Conservation (phyloP, 2,888 invertebrate species). For the Polyommatus icarus region DNA sequence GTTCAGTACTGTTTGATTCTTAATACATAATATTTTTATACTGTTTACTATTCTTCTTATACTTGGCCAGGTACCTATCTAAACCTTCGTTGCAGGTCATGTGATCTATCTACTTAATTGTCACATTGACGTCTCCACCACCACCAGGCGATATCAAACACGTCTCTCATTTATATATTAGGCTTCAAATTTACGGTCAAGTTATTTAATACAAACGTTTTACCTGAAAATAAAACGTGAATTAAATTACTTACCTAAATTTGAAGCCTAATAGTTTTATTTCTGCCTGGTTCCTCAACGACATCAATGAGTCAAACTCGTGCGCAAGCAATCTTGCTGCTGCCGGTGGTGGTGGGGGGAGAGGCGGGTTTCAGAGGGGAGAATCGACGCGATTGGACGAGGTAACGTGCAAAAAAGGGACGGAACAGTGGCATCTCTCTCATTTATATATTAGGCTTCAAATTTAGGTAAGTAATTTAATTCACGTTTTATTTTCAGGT, state of each 20-base stretch:
- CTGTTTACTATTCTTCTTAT: neutral
- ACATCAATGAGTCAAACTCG: conserved; percentile 22
- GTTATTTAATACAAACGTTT: conserved; percentile 29
- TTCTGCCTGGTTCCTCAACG: conserved; percentile 22
- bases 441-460: conserved; percentile 18
- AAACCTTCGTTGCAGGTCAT: conserved; percentile 27
- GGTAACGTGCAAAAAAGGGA: neutral
- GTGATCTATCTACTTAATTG: neutral
- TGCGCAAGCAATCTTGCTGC: neutral
- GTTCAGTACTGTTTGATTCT: neutral
- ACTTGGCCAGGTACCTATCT: conserved; percentile 30
- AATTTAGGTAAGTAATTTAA: conserved; percentile 27
- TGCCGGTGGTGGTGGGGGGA: neutral
- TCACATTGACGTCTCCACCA: conserved; percentile 32
- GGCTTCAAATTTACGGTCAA: conserved; percentile 30
- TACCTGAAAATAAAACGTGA: conserved; percentile 27
- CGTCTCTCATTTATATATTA: conserved; percentile 31
- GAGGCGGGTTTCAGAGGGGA: neutral
- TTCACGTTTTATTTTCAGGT: conserved; percentile 21
- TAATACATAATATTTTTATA: neutral
- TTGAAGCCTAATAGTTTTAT: conserved; percentile 20
- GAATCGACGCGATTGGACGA: neutral
- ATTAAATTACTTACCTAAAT: conserved; percentile 26
- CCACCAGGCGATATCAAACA: conserved; percentile 39
- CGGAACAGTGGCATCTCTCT: conserved; percentile 17